These are phyloP conservation scores for Ginglymostoma cirratum DNA, from an alignment of 2,113 vertebrate species.

Conservation along the genomic window DNA sequence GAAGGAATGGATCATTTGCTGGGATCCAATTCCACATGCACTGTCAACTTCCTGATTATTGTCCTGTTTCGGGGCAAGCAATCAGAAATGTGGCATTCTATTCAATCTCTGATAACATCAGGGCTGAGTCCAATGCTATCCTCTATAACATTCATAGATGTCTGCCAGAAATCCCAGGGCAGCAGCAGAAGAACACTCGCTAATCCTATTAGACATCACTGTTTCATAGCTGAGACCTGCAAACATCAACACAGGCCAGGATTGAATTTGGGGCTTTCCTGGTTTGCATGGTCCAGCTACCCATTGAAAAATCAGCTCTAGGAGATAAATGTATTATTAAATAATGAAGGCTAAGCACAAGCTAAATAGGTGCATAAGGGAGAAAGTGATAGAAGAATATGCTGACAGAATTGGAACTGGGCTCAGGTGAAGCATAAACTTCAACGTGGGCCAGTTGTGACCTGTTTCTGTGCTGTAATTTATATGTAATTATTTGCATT, in stretches of 20 bases:
- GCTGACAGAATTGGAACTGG: not conserved
- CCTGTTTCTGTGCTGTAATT: not conserved
- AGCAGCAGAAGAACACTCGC: not conserved
- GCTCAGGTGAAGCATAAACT: no score
- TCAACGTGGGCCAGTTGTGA: not conserved
- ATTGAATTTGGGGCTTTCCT: not conserved
- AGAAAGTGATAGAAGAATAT: not conserved
- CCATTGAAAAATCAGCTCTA: not conserved
- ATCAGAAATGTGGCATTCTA: not conserved
- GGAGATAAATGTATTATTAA: not conserved
- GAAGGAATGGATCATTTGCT: not conserved
- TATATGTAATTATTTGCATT: not conserved
- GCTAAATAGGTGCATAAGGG: not conserved
- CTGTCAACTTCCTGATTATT: not conserved
- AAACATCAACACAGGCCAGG: not conserved
- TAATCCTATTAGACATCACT: not conserved
- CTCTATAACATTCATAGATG: not conserved
- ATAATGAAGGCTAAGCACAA: not conserved
- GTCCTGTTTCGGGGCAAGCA: not conserved
- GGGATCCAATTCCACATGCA: not conserved
- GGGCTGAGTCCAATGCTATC: not conserved
- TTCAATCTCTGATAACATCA: not conserved
- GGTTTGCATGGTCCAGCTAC: not conserved
- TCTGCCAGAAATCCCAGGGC: not conserved
- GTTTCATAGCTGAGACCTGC: not conserved